Base-by-base conservation (phyloP, 2,888 invertebrate genomes). In the Prionchulus punctatus region DNA sequence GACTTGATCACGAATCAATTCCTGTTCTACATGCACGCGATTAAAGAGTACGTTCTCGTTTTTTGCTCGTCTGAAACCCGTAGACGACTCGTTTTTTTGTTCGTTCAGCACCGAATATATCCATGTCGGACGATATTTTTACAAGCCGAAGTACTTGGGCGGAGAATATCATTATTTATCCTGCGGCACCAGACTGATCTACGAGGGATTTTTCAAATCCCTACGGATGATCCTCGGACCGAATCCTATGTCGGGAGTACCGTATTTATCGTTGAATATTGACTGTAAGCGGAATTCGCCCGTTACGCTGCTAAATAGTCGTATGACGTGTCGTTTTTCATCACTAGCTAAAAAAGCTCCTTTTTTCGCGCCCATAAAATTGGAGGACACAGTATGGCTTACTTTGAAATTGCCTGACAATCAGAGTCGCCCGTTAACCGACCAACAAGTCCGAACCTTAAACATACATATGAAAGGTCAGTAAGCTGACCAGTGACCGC, bases 151-250 rank as follows among this genome's bases (percentile, higher is more conserved):
- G 18, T 45, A n/a, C 12, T 7, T n/a, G 4, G 4, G 23, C 12
- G 23, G 23, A 7, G 45, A 45, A n/a, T n/a, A 23, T 7, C 12
- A 12, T 12, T 23, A 45, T 23, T 12, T n/a, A n/a, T 45, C 23
- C 18, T 4, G 4, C 4, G 4, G 12, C 18, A 30, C 28, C 12
- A 26, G 50, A 4, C 4, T 49, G 30, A 49, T 49, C 15, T 49
- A 49, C 30, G 50, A 49, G 15, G 50, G 50, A 28, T 49, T 28
- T 28, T 49, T 49, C 30, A 49, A 49, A 28, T 49, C 50, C 28
- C 28, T 49, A 12, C 50, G 50, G 7, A 12, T 49, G 12, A 30
- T 49, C 12, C 26, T 49, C 28, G 50, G 50, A 23, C 23, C 23
- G 15, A 21, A 45, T 7, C 15, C 23, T 23, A 7, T 45, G 15